Percentiles rank a stretch among this genome's conserved stretches.
These are phyloP conservation scores for Triplophysa bombifrons DNA, from an alignment of 2,797 vertebrate species.

Conservation along the genomic window DNA sequence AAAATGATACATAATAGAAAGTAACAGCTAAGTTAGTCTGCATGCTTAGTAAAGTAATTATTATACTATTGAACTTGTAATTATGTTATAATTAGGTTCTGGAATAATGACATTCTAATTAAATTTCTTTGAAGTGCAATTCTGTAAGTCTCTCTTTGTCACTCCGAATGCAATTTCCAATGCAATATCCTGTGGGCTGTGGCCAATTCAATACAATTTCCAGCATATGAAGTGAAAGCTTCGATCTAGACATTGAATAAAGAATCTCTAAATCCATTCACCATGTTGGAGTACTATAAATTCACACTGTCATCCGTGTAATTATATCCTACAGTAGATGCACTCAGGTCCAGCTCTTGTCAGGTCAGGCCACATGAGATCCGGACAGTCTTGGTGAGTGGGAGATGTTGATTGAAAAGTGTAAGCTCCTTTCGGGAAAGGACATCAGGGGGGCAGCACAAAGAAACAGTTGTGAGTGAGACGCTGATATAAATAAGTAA, in stretches of 20 bases:
- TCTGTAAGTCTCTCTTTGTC: background rate
- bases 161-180: background rate
- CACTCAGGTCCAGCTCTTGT: background rate
- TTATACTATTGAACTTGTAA: background rate
- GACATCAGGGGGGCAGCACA: conserved; percentile 65
- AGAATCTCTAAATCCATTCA: background rate
- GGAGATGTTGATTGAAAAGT: conserved; percentile 70
- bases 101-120: background rate
- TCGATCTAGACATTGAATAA: background rate
- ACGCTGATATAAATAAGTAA: conserved; percentile 59
- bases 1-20: no score
- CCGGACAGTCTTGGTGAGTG: conserved; percentile 59
- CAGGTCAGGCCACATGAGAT: conserved; percentile 10
- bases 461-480: conserved; percentile 64
- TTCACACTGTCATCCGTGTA: conserved; percentile 8
- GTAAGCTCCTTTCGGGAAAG: conserved; percentile 61
- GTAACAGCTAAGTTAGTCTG: no score
- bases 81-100: background rate
- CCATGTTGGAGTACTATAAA: background rate
- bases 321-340: background rate
- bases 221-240: background rate
- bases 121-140: background rate
- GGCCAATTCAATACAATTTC: background rate
- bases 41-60: no score
- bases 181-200: background rate